These are phyloP conservation scores for Limnothrissa miodon DNA, from an alignment of 2,113 vertebrate genomes.

Conservation along the genomic window DNA sequence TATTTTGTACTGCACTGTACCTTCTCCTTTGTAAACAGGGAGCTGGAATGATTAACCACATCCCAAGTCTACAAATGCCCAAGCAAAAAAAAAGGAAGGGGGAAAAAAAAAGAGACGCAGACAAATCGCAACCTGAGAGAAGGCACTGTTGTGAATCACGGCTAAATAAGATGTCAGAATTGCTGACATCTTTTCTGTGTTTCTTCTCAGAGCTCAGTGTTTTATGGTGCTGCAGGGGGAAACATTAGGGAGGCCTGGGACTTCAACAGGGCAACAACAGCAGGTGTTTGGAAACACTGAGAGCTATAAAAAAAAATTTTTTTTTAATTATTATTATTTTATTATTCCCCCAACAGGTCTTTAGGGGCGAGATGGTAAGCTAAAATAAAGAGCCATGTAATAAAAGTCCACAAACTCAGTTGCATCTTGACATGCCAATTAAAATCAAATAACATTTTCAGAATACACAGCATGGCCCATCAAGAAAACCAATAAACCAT, in stretches of 20 bases:
- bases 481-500: background rate
- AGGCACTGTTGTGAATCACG: background rate
- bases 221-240: background rate
- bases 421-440: background rate
- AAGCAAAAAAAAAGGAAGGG: background rate
- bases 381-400: background rate
- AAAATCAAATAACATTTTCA: background rate
- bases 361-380: background rate
- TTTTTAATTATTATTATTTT: no score
- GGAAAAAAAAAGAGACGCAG: background rate
- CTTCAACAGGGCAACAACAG: constrained; percentile 1
- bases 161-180: constrained; percentile 10
- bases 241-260: background rate
- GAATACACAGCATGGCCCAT: background rate
- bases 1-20: constrained; percentile 25
- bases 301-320: background rate
- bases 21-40: constrained; percentile 29
- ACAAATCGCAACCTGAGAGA: constrained; percentile 5
- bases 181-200: background rate
- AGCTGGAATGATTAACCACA: constrained; percentile 25
- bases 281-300: constrained; percentile 14
- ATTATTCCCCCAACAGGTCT: background rate
- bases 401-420: background rate
- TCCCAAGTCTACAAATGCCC: constrained; percentile 24
- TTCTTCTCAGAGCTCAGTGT: background rate